Base-by-base conservation (phyloP, 2,888 invertebrate species). In the Coecobrya sp. region DNA sequence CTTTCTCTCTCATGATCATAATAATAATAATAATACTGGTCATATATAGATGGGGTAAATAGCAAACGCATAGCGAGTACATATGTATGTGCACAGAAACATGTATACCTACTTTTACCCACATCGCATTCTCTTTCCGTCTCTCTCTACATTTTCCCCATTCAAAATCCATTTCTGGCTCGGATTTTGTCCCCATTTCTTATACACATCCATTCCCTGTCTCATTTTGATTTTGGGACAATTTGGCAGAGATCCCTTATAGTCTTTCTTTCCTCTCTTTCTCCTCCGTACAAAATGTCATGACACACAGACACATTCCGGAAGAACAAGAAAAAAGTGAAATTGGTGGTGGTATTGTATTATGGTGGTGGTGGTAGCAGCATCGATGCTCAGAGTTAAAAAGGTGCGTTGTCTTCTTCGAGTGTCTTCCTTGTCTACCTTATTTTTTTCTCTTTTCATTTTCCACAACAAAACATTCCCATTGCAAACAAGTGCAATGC, bases 101-200 rank as follows among this genome's bases (percentile, higher is more conserved):
- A 81, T 30, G 59, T 30, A n/a, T n/a, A 62, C 73, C 45, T 49
- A 25, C 25, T 76, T 79, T 76, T n/a, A 49, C 52, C 52, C 52
- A 79, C 82, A 55, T 82, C 36, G 22, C 73, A 73, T 73, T 73
- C 3, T 30, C 27, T 70, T 45, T 49, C 70, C 30, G 59, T 45
- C 10, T 11, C 13, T 65, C 11, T 13, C 42, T 49, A 85, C 86
- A 52, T 73, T 86, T 30, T 36, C 16, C 36, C 55, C 73, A 70
- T 86, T 86, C 62, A 89, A 81, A 89, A 89, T 82, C 89, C 89
- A 89, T 89, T 89, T 88, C 89, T 82, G 68, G 68, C 89, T 49
- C 89, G 25, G 89, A 82, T 82, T 89, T 1, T 52, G 25, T 22
- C 30, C 82, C 42, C 89, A 82, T 89, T 89, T 89, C 89, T 65